These are phyloP conservation scores for Bombyx huttoni DNA, from an alignment of 2,888 invertebrate species.

Conservation along the genomic window DNA sequence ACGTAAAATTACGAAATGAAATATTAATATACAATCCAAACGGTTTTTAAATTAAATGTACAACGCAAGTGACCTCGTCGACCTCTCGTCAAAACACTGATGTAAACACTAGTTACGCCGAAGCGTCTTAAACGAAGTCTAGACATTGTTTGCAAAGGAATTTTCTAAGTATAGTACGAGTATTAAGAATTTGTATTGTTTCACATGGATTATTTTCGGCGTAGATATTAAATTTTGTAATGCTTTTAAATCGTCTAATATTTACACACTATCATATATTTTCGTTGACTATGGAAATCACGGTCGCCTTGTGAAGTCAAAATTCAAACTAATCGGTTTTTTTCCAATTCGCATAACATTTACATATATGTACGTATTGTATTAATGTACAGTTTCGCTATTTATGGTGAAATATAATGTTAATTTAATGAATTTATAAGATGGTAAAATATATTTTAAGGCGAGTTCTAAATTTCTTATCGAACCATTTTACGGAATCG, in stretches of 20 bases:
- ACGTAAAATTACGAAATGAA: too few species aligned
- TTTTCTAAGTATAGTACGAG: slow-evolving; percentile 15
- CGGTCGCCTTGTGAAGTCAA: too few species aligned
- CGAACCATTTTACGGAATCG: neutral
- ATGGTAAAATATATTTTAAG: neutral
- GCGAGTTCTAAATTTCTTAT: neutral
- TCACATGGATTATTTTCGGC: slow-evolving; percentile 10
- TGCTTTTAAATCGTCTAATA: too few species aligned
- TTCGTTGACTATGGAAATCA: too few species aligned
- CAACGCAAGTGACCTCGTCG: slow-evolving; percentile 1
- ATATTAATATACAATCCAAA: too few species aligned
- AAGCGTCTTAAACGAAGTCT: slow-evolving; percentile 26
- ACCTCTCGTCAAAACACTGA: slow-evolving; percentile 13
- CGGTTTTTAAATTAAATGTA: slow-evolving; percentile 3
- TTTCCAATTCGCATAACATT: too few species aligned
- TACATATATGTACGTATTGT: too few species aligned
- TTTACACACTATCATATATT: too few species aligned
- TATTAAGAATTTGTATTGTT: slow-evolving; percentile 10
- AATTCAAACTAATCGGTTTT: too few species aligned
- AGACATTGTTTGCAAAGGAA: slow-evolving; percentile 29
- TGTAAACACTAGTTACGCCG: slow-evolving; percentile 10
- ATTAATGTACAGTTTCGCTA: too few species aligned
- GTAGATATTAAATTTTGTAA: neutral
- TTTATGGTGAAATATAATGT: neutral
- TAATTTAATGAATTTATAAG: neutral